Evolutionary conservation across 2,888 invertebrate genomes (phyloP).

Genomic region (Epirrhoe tristata): DNA sequence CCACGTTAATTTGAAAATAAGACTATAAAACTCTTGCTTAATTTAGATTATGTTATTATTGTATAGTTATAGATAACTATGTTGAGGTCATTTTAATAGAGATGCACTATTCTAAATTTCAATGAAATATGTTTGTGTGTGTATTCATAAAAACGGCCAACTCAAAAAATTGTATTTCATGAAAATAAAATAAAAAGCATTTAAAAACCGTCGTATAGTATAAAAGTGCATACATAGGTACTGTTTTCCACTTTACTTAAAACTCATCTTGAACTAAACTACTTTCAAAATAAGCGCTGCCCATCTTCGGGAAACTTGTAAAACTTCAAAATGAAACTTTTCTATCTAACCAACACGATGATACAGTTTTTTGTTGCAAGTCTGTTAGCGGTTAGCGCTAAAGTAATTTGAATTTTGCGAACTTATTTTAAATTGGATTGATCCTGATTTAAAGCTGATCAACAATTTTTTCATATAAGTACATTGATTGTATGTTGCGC

Average conservation of each 20-base stretch:
- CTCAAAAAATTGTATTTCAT: not conserved
- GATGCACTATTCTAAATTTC: not conserved
- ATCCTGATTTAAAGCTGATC: too few species aligned
- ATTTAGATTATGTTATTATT: not conserved
- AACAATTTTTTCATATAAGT: too few species aligned
- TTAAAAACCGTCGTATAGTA: not conserved
- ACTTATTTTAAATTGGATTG: too few species aligned
- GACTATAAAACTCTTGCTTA: not conserved
- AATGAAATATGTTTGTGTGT: too few species aligned
- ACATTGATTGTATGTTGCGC: too few species aligned
- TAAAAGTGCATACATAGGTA: slow-evolving; percentile 26
- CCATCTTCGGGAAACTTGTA: slow-evolving; percentile 32
- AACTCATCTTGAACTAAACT: slow-evolving; percentile 41
- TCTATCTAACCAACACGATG: slow-evolving; percentile 4
- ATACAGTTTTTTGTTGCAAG: not conserved
- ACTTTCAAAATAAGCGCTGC: slow-evolving; percentile 36
- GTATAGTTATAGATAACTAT: not conserved
- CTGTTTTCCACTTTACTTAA: slow-evolving; percentile 31
- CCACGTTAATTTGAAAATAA: slow-evolving; percentile 34
- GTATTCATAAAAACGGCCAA: too few species aligned
- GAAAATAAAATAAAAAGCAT: not conserved
- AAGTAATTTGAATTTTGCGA: too few species aligned
- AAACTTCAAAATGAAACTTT: slow-evolving; percentile 23
- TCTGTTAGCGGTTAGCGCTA: too few species aligned
- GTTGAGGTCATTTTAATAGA: not conserved